Evolutionary conservation across 1,140 invertebrate species (phyloP), one percentile per base, ranked within the genome.

Genomic region (Drosophila yakuba): DNA sequence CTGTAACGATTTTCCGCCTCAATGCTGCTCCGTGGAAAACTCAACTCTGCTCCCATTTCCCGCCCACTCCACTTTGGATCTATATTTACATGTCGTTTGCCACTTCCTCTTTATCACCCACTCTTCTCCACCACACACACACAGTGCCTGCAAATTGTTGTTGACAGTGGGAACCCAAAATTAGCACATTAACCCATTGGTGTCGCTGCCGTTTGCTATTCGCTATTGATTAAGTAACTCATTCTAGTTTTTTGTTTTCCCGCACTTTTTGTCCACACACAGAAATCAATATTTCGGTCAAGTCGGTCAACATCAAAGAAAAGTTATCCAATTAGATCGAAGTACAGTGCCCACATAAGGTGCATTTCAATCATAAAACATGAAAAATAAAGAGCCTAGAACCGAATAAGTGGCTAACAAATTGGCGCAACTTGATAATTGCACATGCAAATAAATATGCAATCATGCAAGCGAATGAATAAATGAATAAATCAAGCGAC

Each of bases 161-260:
- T 78, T 78, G 67, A 59, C 44, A 64, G 60, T 78, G 60, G 69
- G 74, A 61, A 61, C 61, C 82, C 76, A 73, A 86, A 86, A 86
- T 88, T 83, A 83, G 83, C 83, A 86, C 83, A 86, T 86, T 86
- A 86, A 86, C 83, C 83, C 83, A 74, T 79, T 82, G 78, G 59
- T 71, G 74, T 61, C 48, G 39, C 47, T 36, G 20, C 25, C n/a
- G 25, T 56, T 74, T 66, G 23, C 63, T 17, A 17, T 44, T 41
- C 41, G n/a, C 62, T 73, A 86, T 86, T 76, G 83, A 86, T 86
- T 86, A 88, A 86, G 88, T 88, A 86, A 79, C 75, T 62, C 77
- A 50, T 60, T 35, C 62, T 52, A 56, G 56, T 47, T 39, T 45
- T 35, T 55, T 47, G 28, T 55, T 41, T 55, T 69, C 32, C 8